Conservation (phyloP, 2,797 vertebrate species). For the Enteromius treurensis region DNA sequence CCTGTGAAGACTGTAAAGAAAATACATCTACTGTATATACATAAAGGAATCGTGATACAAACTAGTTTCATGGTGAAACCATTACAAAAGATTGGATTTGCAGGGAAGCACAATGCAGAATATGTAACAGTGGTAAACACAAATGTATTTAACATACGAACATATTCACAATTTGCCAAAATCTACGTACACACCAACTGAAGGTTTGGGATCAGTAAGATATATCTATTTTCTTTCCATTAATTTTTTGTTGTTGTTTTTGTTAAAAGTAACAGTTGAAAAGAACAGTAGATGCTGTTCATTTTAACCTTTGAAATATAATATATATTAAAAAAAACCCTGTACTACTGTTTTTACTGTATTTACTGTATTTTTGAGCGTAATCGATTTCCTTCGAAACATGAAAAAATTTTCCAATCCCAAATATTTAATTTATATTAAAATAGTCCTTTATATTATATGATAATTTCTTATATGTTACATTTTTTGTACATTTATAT, state of each 20-base stretch:
- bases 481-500: not conserved
- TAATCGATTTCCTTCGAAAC: not conserved
- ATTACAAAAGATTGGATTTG: not conserved
- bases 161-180: not conserved
- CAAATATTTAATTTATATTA: not conserved
- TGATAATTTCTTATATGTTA: not conserved
- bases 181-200: not conserved
- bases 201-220: not conserved
- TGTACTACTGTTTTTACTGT: not conserved
- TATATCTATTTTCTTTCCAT: not conserved
- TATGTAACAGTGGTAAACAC: not conserved
- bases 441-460: not conserved
- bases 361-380: not conserved
- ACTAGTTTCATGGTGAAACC: not conserved
- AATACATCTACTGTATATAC: not conserved
- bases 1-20: not conserved
- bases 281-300: not conserved
- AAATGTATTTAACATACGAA: not conserved
- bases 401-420: not conserved
- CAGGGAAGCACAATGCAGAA: not conserved
- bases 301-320: not conserved
- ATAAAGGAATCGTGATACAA: not conserved
- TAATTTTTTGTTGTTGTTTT: not conserved
- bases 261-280: not conserved
- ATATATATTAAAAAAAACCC: too few relatives aligned